Conservation (phyloP, 2,113 vertebrate species). For the Apaloderma vittatum region DNA sequence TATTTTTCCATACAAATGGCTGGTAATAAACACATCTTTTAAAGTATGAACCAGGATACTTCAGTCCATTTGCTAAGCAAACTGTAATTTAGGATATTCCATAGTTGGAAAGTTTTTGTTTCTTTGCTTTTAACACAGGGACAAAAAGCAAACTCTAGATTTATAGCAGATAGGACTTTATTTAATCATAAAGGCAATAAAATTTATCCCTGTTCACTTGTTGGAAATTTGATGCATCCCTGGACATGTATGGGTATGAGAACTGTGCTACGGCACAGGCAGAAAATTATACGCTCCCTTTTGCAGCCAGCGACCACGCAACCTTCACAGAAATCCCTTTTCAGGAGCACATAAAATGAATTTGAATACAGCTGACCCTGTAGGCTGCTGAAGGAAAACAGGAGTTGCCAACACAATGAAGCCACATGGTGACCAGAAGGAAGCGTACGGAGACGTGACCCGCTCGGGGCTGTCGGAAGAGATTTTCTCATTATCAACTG, state of each 20-base stretch:
- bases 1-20: background rate
- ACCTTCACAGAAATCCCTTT: background rate
- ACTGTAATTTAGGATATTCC: background rate
- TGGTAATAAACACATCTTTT: background rate
- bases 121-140: background rate
- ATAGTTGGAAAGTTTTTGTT: background rate
- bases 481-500: background rate
- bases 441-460: background rate
- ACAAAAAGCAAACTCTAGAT: background rate
- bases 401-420: background rate
- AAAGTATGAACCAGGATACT: background rate
- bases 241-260: fast-evolving
- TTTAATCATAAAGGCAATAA: background rate
- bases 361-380: background rate
- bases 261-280: fast-evolving
- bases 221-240: no score
- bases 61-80: background rate
- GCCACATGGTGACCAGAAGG: background rate
- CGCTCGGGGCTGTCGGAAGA: background rate
- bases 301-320: background rate
- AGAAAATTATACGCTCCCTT: fast-evolving
- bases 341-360: fast-evolving
- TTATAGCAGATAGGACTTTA: background rate
- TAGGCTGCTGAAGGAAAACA: fast-evolving
- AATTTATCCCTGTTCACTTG: fast-evolving